Evolutionary conservation across 2,113 vertebrate species (phyloP).

Genomic region (Pelvicachromis taeniatus): DNA sequence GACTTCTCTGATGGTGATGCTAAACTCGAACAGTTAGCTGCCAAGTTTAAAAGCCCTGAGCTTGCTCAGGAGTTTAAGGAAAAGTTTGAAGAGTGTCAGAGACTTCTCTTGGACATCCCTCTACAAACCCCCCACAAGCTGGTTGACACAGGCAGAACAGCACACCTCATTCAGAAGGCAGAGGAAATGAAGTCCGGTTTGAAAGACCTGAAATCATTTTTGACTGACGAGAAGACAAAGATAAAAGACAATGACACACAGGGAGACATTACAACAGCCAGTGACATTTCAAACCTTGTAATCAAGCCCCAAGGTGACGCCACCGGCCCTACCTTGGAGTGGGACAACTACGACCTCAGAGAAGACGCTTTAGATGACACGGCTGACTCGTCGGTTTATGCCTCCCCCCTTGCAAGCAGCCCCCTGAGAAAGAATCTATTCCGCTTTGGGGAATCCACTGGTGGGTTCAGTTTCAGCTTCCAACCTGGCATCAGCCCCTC

Average conservation of each 20-base stretch:
- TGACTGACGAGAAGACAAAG: conserved; percentile 88
- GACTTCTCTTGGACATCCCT: conserved; percentile 89
- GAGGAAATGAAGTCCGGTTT: conserved; percentile 98
- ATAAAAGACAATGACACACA: conserved; percentile 74
- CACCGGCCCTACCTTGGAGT: conserved; percentile 84
- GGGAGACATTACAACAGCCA: conserved; percentile 25
- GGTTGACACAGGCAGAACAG: conserved; percentile 88
- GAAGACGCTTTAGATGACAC: conserved; percentile 84
- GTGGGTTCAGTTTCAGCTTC: conserved; percentile 93
- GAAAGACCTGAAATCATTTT: conserved; percentile 91
- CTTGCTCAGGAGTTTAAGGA: conserved; percentile 91
- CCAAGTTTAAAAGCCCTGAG: conserved; percentile 93
- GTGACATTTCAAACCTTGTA: conserved; percentile 58
- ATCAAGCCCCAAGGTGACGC: conserved; percentile 77
- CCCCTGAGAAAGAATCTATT: conserved; percentile 89
- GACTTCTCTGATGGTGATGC: conserved; percentile 95
- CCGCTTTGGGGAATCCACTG: conserved; percentile 90
- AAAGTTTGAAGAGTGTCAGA: conserved; percentile 95
- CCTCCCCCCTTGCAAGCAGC: conserved; percentile 82
- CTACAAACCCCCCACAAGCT: conserved; percentile 97
- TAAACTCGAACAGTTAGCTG: conserved; percentile 86
- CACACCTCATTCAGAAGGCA: conserved; percentile 92
- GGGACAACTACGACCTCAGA: conserved; percentile 90
- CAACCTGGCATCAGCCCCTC: conserved; percentile 91
- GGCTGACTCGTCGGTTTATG: conserved; percentile 80